These are phyloP conservation scores for Genyomyrus donnyi DNA, from an alignment of 2,113 vertebrate genomes.

Conservation along the genomic window DNA sequence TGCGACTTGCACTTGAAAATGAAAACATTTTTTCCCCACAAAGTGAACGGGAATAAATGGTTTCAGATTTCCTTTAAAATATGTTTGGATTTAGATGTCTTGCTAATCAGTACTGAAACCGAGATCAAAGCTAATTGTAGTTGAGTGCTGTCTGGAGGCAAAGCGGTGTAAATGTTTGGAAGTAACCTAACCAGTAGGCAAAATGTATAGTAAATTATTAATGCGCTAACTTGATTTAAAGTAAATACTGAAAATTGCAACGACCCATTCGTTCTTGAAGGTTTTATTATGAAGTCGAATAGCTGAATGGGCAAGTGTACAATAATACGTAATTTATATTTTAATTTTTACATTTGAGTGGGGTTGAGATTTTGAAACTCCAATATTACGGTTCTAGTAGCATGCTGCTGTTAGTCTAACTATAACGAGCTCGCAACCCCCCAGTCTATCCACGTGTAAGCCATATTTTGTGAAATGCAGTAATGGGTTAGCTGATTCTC, in stretches of 20 bases:
- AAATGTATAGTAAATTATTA: neutral
- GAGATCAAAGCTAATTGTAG: neutral
- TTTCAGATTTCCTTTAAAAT: neutral
- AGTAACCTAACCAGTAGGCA: neutral
- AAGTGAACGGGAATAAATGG: neutral
- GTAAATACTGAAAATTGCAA: neutral
- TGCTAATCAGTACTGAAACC: neutral
- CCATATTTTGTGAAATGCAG: neutral
- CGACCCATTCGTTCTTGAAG: neutral
- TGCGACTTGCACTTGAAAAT: neutral
- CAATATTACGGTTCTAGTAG: neutral
- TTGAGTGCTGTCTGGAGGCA: neutral
- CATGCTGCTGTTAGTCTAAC: neutral
- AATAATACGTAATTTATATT: neutral
- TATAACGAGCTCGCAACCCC: neutral
- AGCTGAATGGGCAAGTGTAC: neutral
- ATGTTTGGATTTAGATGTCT: neutral
- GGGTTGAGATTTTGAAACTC: neutral
- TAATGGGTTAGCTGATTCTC: neutral
- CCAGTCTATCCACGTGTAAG: neutral
- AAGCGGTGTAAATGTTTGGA: neutral
- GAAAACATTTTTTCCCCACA: neutral
- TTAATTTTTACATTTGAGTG: neutral
- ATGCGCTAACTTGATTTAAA: neutral
- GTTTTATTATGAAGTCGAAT: neutral